Base-by-base conservation (phyloP, 2,797 vertebrate species). In the Chiloscyllium punctatum region DNA sequence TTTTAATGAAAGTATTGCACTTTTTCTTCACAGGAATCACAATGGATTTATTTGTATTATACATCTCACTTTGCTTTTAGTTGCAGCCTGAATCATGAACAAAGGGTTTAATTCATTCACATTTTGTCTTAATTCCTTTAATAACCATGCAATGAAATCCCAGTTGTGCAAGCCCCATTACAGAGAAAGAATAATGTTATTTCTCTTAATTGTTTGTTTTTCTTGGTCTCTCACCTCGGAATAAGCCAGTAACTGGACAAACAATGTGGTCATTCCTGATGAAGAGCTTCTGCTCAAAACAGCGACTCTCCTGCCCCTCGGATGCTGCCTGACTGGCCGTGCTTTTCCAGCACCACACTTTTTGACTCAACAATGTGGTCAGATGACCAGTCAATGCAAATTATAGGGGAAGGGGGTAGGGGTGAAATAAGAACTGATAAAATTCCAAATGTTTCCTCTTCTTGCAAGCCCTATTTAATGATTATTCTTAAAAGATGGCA, bases 31-130 rank as follows among this genome's bases (percentile, higher is more conserved):
- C 3, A 74, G 48, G 48, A 77, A 77, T 53, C 27, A 53, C 71
- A 77, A 27, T n/a, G 62, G 18, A n/a, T 92, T 92, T 68, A 92
- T 92, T 92, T 91, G n/a, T 42, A 68, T 92, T 68, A 69, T 69
- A 69, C 62, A 92, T 68, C 62, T 69, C n/a, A 68, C 62, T 69
- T 66, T 66, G 30, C 33, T 68, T 68, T 92, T 92, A 69, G 37
- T 92, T 92, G 16, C 21, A 37, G 62, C 90, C 37, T 69, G 21
- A 25, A 25, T 69, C 21, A 88, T 15, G 1, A 33, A 90, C 15
- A 66, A 91, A 30, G 33, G 21, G 88, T 68, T 91, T 91, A 7
- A 69, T 69, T 37, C 66, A 69, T 92, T 69, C 62, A 42, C n/a
- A 42, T 9, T 42, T 8, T 92, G 37, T 92, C 33, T 92, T 42